Percentiles rank a stretch among this genome's conserved stretches.
Evolutionary conservation across 2,888 invertebrate species (phyloP).

Genomic region (Epirrhoe tristata): DNA sequence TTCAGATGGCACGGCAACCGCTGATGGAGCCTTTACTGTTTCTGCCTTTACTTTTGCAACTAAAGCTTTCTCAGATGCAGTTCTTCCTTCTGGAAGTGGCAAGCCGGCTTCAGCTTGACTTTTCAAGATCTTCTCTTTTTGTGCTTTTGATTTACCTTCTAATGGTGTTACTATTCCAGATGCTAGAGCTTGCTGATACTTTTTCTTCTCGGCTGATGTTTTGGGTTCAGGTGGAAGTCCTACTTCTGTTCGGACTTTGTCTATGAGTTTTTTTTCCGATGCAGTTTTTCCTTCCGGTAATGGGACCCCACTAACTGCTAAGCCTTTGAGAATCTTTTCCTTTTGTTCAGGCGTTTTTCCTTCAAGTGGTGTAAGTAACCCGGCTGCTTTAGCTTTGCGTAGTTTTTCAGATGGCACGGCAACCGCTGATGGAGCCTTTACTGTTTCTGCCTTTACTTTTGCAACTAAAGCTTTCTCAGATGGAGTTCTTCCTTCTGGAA

Average conservation of each 20-base stretch:
- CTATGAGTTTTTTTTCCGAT: not conserved
- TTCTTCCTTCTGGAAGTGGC: conserved; percentile 47
- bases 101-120: conserved; percentile 41
- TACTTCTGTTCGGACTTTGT: not conserved
- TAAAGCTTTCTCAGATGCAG: conserved; percentile 50
- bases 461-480: conserved; percentile 49
- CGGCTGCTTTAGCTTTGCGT: conserved; percentile 41
- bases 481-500: conserved; percentile 50
- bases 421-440: conserved; percentile 30
- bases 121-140: conserved; percentile 49
- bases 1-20: conserved; percentile 37
- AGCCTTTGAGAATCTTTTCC: conserved; percentile 44
- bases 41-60: conserved; percentile 32
- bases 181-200: conserved; percentile 37
- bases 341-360: conserved; percentile 49
- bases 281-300: not conserved
- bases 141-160: conserved; percentile 47
- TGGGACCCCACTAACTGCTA: not conserved
- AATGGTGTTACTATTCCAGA: conserved; percentile 47
- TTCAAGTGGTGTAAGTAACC: conserved; percentile 25
- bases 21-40: conserved; percentile 33
- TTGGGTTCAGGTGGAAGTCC: conserved; percentile 17
- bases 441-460: conserved; percentile 46
- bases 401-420: conserved; percentile 40
- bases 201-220: conserved; percentile 47